phyloP scores from a whole-genome alignment of 1,140 invertebrate species.

The Drosophila tristis region DNA sequence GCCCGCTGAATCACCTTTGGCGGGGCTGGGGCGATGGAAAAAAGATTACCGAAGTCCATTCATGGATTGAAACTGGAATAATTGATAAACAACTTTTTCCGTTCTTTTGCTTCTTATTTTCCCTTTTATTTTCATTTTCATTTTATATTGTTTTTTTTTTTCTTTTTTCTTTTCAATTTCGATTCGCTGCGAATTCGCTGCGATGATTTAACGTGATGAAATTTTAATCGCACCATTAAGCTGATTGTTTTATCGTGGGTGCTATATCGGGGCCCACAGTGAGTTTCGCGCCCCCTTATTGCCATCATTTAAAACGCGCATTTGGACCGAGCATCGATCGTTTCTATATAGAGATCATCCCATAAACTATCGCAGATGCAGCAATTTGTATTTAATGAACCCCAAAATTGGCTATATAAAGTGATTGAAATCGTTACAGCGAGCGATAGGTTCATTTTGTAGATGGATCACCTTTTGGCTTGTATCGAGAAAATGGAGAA shows the following conservation, averaged over 20 bases:
- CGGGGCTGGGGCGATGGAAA: background rate
- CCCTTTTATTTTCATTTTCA: too few relatives aligned
- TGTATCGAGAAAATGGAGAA: too few relatives aligned
- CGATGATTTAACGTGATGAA: constrained; percentile 41
- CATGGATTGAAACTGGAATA: constrained; percentile 31
- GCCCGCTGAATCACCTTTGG: constrained; percentile 3
- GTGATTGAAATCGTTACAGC: too few relatives aligned
- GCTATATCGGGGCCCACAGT: constrained; percentile 8
- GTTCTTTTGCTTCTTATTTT: constrained; percentile 20
- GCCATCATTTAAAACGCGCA: constrained; percentile 6
- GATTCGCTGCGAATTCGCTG: constrained; percentile 21
- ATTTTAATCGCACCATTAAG: constrained; percentile 49
- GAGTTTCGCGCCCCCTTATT: constrained; percentile 6
- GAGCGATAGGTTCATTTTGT: too few relatives aligned
- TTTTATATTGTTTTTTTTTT: background rate
- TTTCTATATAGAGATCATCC: background rate
- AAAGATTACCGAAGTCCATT: constrained; percentile 1
- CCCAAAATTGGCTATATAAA: too few relatives aligned
- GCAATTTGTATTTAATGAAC: too few relatives aligned
- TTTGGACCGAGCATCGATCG: constrained; percentile 6
- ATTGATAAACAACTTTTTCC: constrained; percentile 41
- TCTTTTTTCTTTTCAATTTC: constrained; percentile 12
- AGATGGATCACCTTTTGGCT: too few relatives aligned
- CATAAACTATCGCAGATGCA: background rate
- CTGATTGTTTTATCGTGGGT: constrained; percentile 38